Percentiles rank a stretch among this genome's conserved stretches.
Evolutionary conservation across 1,140 invertebrate species (phyloP).

Genomic region (Nasonia longicornis): DNA sequence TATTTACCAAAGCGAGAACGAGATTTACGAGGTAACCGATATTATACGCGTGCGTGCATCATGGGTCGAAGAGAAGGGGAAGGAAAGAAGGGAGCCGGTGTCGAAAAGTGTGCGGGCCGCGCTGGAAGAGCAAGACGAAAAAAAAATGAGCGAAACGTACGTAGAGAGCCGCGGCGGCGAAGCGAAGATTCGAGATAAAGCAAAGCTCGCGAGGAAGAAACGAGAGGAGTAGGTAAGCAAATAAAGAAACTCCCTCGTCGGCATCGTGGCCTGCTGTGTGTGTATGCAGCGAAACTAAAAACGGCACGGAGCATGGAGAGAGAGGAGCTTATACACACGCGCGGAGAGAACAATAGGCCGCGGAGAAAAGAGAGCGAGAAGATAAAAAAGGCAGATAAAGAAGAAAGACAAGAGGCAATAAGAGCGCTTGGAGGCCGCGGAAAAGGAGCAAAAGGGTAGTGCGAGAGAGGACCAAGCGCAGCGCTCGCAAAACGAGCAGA

Average conservation of each 20-base stretch:
- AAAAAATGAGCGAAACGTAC: background rate
- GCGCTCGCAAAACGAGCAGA: background rate
- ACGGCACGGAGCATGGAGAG: constrained; percentile 14
- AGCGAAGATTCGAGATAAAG: constrained; percentile 35
- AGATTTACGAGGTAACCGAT: background rate
- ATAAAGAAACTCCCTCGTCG: constrained; percentile 32
- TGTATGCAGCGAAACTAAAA: constrained; percentile 30
- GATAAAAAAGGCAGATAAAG: constrained; percentile 46
- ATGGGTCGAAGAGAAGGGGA: background rate
- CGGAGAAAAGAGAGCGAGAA: constrained; percentile 45
- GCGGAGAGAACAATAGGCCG: constrained; percentile 38
- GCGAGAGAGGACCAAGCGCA: constrained; percentile 39
- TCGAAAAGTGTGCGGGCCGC: background rate
- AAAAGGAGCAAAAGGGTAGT: constrained; percentile 46
- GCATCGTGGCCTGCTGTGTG: too few species aligned
- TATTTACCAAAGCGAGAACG: background rate
- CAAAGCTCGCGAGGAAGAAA: constrained; percentile 20
- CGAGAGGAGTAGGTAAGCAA: constrained; percentile 38
- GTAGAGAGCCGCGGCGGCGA: constrained; percentile 12
- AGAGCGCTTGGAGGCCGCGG: constrained; percentile 17
- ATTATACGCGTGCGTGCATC: background rate
- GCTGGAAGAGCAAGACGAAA: background rate
- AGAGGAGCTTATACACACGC: constrained; percentile 14
- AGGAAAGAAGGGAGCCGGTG: background rate
- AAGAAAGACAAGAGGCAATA: constrained; percentile 45